Conservation (phyloP, 2,888 invertebrate genomes). For the Dorcus hopei region DNA sequence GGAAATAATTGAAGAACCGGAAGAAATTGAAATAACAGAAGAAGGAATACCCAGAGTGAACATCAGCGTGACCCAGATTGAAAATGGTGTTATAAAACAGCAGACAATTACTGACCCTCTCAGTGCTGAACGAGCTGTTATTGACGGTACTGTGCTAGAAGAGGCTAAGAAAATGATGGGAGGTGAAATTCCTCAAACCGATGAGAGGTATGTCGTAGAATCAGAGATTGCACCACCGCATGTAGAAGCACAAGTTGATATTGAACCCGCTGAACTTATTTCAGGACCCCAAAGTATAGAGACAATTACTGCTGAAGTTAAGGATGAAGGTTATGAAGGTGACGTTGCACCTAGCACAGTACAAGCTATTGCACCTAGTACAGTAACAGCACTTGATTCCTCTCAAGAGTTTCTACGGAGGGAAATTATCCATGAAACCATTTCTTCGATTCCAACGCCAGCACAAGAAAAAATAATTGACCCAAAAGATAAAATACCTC, state of each 20-base stretch:
- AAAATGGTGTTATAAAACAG: slow-evolving; percentile 51
- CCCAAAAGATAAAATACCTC: not conserved
- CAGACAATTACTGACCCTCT: slow-evolving; percentile 45
- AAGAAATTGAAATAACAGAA: slow-evolving; percentile 68
- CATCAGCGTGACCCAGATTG: slow-evolving; percentile 62
- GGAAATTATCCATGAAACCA: not conserved
- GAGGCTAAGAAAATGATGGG: slow-evolving; percentile 21
- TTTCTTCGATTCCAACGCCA: no score
- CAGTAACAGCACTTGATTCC: slow-evolving; percentile 8
- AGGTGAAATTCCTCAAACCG: slow-evolving; percentile 11
- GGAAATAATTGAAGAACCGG: slow-evolving; percentile 82
- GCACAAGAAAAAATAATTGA: no score
- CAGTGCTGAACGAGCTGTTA: slow-evolving; percentile 27
- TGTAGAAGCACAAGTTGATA: slow-evolving; percentile 32
- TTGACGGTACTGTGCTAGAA: slow-evolving; percentile 1
- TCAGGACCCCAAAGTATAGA: slow-evolving; percentile 26
- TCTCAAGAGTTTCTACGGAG: not conserved
- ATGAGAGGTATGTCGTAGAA: slow-evolving; percentile 44
- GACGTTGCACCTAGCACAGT: slow-evolving; percentile 26
- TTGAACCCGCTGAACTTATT: slow-evolving; percentile 29
- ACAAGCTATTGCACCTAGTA: slow-evolving; percentile 40
- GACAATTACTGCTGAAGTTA: slow-evolving; percentile 23
- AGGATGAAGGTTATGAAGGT: slow-evolving; percentile 2
- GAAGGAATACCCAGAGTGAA: slow-evolving; percentile 70
- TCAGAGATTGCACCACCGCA: slow-evolving; percentile 35